phyloP scores from a whole-genome alignment of 2,113 vertebrate genomes.

The Leptobrachium ailaonicum region DNA sequence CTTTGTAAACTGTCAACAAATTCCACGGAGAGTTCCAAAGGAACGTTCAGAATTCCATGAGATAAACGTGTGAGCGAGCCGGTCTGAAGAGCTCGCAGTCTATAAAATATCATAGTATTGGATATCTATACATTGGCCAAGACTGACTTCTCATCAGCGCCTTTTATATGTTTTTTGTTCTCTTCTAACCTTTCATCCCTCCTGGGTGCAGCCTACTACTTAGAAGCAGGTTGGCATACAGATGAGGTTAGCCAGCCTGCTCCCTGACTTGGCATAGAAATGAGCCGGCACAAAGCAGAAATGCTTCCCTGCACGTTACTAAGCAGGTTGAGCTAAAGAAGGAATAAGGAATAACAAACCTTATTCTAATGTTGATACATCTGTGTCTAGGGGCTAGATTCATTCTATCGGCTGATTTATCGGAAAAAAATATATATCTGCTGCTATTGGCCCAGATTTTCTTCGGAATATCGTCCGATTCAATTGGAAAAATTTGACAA shows the following conservation, averaged over 20 bases:
- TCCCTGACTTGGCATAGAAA: constrained; percentile 24
- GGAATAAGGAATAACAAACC: too few relatives aligned
- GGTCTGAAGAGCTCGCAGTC: not conserved
- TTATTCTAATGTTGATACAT: too few relatives aligned
- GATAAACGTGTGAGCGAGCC: not conserved
- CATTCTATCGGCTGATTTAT: too few relatives aligned
- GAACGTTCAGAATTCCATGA: not conserved
- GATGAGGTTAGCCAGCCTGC: constrained; percentile 34
- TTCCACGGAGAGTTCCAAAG: not conserved
- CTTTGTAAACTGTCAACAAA: not conserved
- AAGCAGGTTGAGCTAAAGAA: not conserved
- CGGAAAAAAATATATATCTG: too few relatives aligned
- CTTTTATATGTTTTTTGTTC: not conserved
- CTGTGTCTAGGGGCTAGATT: too few relatives aligned
- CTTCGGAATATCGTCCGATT: too few relatives aligned
- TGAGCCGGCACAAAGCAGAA: constrained; percentile 6
- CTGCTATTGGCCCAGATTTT: too few relatives aligned
- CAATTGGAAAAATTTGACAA: too few relatives aligned
- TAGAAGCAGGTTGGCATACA: constrained; percentile 16
- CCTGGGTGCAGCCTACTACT: not conserved
- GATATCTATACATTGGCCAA: not conserved
- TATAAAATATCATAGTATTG: not conserved
- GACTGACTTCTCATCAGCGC: not conserved
- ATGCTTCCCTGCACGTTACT: not conserved
- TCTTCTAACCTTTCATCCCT: constrained; percentile 5